Base-by-base conservation (phyloP, 2,113 vertebrate species). In the Pseudopodoces humilis region DNA sequence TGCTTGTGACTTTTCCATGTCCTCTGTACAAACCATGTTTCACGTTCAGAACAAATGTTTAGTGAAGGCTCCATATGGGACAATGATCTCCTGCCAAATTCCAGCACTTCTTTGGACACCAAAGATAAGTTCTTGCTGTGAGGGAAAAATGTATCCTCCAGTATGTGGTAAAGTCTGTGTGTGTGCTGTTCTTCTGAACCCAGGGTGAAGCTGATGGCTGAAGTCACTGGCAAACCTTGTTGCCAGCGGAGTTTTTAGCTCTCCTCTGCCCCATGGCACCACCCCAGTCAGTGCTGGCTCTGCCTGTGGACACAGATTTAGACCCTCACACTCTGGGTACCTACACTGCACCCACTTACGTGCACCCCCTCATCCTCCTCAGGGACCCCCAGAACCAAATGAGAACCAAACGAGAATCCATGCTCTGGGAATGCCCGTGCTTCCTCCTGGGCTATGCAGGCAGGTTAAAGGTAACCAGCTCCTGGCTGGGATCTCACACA, bases 11-110 rank as follows among this genome's bases (percentile, higher is more conserved):
- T 90, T 80, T 72, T 46, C 46, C 43, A 14, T 31, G 37, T 85
- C 68, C 71, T 72, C 63, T 58, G 33, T 16, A 37, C 46, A 90
- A 79, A 35, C 23, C 39, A 23, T 10, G 24, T 60, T 63, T 86
- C 53, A 74, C 76, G 70, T 55, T 83, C 67, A 94, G 33, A 83
- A 39, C 55, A 93, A 71, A 72, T 47, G 55, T 50, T 92, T 72
- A 69, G n/a, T 58, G 68, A 93, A 59, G 44, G 64, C 33, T 65
- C 85, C 39, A 17, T 1, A 2, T 52, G 68, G 47, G 83, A 83
- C 33, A 80, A 59, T 9, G 39, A 41, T 80, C 68, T 84, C 47
- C 78, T 93, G 92, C 44, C 70, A 90, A 90, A 95, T 96, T 71
- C 67, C 63, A 94, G 37, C 31, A 19, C 50, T 90, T 64, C 33